Evolutionary conservation across 2,888 invertebrate species (phyloP).

Genomic region (Homarus gammarus): DNA sequence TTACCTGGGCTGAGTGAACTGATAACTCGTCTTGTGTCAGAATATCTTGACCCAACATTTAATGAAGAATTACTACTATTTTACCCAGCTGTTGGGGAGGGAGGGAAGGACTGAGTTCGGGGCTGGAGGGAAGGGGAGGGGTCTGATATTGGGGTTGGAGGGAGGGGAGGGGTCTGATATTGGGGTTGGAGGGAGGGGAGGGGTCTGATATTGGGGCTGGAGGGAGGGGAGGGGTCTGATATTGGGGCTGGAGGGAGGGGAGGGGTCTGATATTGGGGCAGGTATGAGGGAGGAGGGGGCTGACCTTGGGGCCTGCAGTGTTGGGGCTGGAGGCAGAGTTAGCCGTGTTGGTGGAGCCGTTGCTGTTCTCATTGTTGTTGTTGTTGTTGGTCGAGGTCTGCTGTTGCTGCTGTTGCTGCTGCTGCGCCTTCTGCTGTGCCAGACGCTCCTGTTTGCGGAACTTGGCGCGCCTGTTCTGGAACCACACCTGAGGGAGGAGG

Average conservation of each 20-base stretch:
- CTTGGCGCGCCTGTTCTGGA: slow-evolving; percentile 76
- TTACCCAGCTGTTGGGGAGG: too few relatives aligned
- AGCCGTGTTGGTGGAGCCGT: slow-evolving; percentile 49
- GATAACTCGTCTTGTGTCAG: too few relatives aligned
- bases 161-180: neutral
- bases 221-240: neutral
- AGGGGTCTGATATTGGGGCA: neutral
- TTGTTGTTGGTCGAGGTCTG: slow-evolving; percentile 59
- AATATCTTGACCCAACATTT: too few relatives aligned
- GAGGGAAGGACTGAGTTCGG: too few relatives aligned
- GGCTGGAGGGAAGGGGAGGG: too few relatives aligned
- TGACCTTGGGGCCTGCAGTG: slow-evolving; percentile 46
- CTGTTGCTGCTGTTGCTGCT: slow-evolving; percentile 75
- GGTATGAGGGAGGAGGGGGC: neutral
- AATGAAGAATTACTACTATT: too few relatives aligned
- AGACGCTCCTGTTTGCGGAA: slow-evolving; percentile 76
- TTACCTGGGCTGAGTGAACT: too few relatives aligned
- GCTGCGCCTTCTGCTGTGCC: slow-evolving; percentile 78
- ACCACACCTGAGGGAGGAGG: slow-evolving; percentile 75
- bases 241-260: neutral
- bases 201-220: neutral
- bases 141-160: neutral
- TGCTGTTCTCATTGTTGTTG: slow-evolving; percentile 67
- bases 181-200: neutral
- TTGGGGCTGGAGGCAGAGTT: slow-evolving; percentile 49